A percentile compares a stretch with the other conserved stretches of the same genome.
phyloP scores from a whole-genome alignment of 1,140 invertebrate genomes.

The Diorhabda carinulata region DNA sequence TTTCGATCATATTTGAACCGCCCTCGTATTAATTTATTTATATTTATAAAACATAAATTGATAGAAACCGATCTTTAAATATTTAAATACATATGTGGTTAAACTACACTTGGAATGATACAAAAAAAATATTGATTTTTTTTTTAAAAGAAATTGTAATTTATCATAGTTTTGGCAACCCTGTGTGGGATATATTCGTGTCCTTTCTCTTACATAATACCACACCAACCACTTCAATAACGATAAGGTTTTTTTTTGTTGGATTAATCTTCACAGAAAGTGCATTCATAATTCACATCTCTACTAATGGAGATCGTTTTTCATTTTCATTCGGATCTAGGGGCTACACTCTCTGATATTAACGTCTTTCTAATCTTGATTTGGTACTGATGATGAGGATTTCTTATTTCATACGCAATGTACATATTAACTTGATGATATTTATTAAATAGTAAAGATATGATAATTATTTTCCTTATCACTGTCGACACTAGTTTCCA shows the following conservation, averaged over 20 bases:
- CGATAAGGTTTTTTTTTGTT: conserved; percentile 43
- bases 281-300: conserved; percentile 48
- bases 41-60: no score
- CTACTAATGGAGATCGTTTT: conserved; percentile 46
- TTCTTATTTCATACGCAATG: neutral
- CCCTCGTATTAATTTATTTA: no score
- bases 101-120: no score
- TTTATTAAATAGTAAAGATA: no score
- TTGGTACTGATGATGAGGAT: neutral
- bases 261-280: conserved; percentile 45
- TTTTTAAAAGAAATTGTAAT: neutral
- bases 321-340: conserved; percentile 29
- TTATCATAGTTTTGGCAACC: neutral
- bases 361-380: conserved; percentile 1
- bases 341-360: neutral
- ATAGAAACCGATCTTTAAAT: no score
- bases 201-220: conserved; percentile 36
- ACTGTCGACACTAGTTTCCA: no score
- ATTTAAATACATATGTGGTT: no score
- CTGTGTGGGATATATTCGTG: conserved; percentile 7
- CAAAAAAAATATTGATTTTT: no score
- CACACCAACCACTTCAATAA: conserved; percentile 32
- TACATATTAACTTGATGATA: neutral
- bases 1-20: no score
- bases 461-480: no score